Base-by-base conservation (phyloP, 2,888 invertebrate genomes). In the Cheilosia vernalis region DNA sequence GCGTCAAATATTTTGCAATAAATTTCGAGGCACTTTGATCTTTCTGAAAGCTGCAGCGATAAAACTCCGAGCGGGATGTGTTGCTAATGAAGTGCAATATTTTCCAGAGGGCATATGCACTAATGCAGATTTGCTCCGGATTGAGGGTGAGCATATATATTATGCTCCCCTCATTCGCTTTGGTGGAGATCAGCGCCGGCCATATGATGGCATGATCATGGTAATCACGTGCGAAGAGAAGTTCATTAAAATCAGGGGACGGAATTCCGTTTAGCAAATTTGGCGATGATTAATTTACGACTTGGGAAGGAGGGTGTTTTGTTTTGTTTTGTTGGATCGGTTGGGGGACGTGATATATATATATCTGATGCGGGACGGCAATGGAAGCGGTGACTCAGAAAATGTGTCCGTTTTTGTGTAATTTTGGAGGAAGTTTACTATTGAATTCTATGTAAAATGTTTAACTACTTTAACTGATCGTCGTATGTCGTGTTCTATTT, bases 161-260 rank as follows among this genome's bases (percentile, higher is more conserved):
- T 4, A 67, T 69, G 42, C 49, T 19, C 10, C 17, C 21, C 10
- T 19, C 77, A 21, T 44, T 17, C n/a, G n/a, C 9, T 19, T 47
- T 47, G 49, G 55, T 27, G 24, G 37, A 55, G 72, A 60, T 70
- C 70, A 44, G 64, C 58, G 63, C 55, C 64, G 51, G 56, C 61
- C 58, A 51, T 49, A 51, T 61, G 51, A 81, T 58, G 63, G 70
- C 61, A 67, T 61, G 61, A 83, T 78, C 78, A 73, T 78, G 73
- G 67, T 83, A 73, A 78, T 83, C 73, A 83, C 42, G 78, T 83
- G 83, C 61, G 56, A 83, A 69, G 63, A 83, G 67, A 73, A 67
- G 73, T 73, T 78, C 61, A 78, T 83, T 83, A 67, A 73, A 67
- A 51, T 66, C 49, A 13, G 63, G 49, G 47, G 67, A 73, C 33